phyloP scores from a whole-genome alignment of 2,113 vertebrate genomes.

The Phrynosoma blainvillii region DNA sequence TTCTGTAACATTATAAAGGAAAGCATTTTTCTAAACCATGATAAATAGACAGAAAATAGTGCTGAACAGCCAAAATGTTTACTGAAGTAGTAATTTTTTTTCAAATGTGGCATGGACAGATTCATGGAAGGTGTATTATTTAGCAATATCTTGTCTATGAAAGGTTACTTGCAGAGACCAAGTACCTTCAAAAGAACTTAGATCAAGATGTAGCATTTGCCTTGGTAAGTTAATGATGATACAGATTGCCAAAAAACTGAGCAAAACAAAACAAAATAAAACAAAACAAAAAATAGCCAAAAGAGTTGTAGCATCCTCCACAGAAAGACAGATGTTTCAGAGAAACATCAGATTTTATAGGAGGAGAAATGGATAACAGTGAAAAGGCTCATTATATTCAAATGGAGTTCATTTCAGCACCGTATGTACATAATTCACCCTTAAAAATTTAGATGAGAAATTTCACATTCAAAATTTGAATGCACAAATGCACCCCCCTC shows the following conservation, averaged over 20 bases:
- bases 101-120: slow-evolving; percentile 38
- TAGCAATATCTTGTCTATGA: slow-evolving; percentile 29
- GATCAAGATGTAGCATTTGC: slow-evolving; percentile 44
- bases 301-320: slow-evolving; percentile 10
- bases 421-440: background rate
- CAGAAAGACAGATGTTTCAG: slow-evolving; percentile 33
- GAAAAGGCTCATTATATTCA: slow-evolving; percentile 47
- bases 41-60: background rate
- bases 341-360: slow-evolving; percentile 40
- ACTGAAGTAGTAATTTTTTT: slow-evolving; percentile 21
- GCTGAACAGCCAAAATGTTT: slow-evolving; percentile 22
- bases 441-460: no score
- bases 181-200: slow-evolving; percentile 14
- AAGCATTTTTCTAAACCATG: slow-evolving; percentile 8
- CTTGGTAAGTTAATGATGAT: slow-evolving; percentile 24
- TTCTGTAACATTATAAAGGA: slow-evolving; percentile 29
- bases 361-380: slow-evolving; percentile 50
- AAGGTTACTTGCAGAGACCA: slow-evolving; percentile 53
- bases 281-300: background rate
- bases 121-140: slow-evolving; percentile 10
- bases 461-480: no score
- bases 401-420: slow-evolving; percentile 56
- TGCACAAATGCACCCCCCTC: no score
- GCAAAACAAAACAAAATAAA: background rate
- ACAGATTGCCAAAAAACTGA: background rate